These are phyloP conservation scores for Anableps anableps DNA, from an alignment of 2,797 vertebrate genomes.

Conservation along the genomic window DNA sequence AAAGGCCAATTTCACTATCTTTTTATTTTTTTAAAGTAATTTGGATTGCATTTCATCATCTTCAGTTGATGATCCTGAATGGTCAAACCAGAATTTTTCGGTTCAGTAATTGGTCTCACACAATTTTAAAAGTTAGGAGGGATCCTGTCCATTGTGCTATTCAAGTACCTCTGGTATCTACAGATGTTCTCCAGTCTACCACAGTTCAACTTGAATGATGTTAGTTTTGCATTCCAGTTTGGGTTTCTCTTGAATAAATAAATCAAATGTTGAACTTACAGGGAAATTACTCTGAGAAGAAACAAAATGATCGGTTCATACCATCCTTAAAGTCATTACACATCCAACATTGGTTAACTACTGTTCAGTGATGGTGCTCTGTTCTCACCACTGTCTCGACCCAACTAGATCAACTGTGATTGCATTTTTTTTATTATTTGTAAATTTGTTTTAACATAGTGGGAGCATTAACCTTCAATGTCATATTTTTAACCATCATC, in stretches of 20 bases:
- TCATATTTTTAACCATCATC: conserved; percentile 47
- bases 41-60: neutral
- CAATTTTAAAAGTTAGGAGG: neutral
- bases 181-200: conserved; percentile 2
- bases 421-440: conserved; percentile 50
- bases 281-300: neutral
- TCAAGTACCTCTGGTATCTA: neutral
- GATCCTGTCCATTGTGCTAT: too few species aligned
- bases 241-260: neutral
- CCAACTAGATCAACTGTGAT: conserved; percentile 63
- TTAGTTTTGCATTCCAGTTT: neutral
- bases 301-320: conserved; percentile 1
- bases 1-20: neutral
- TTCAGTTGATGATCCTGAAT: neutral
- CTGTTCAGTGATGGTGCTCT: conserved; percentile 63
- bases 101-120: neutral
- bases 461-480: conserved; percentile 28
- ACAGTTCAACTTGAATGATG: neutral
- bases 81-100: neutral
- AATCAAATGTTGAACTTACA: neutral
- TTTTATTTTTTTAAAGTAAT: neutral
- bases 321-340: conserved; percentile 10
- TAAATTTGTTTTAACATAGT: conserved; percentile 43
- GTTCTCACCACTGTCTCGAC: conserved; percentile 51
- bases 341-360: conserved; percentile 28